phyloP scores from a whole-genome alignment of 2,797 vertebrate genomes.

The Epinephelus awoara region DNA sequence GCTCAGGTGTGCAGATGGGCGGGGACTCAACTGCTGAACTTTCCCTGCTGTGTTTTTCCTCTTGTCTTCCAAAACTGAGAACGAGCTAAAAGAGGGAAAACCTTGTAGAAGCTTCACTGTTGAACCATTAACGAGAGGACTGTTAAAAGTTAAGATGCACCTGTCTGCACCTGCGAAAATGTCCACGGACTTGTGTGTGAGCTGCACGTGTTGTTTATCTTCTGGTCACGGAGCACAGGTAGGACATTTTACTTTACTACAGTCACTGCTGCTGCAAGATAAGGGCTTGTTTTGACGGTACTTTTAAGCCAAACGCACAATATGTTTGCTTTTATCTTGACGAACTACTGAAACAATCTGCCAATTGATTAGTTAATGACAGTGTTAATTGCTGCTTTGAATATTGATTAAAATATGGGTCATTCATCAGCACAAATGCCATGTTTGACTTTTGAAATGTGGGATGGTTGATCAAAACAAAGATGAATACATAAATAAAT shows the following conservation, averaged over 20 bases:
- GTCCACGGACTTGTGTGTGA: not conserved
- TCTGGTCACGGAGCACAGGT: not conserved
- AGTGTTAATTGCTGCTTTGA: no score
- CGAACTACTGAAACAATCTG: no score
- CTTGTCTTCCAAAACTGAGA: no score
- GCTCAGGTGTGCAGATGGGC: constrained; percentile 14
- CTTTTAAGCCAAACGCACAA: not conserved
- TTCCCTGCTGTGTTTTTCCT: no score
- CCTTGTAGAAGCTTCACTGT: fast-evolving
- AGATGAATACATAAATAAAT: no score
- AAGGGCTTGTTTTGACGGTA: not conserved
- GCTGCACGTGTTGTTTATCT: not conserved
- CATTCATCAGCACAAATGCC: no score
- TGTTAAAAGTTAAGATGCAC: not conserved
- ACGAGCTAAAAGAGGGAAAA: fast-evolving
- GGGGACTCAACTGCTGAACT: not conserved
- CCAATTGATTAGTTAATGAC: not conserved
- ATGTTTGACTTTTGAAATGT: no score
- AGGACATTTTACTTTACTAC: not conserved
- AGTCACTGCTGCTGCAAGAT: not conserved
- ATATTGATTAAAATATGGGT: not conserved
- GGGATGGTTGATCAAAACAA: no score
- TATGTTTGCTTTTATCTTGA: not conserved
- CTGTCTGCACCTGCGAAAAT: not conserved
- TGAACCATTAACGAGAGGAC: no score